phyloP scores from a whole-genome alignment of 1,140 invertebrate genomes.

The Heliconius eleuchia region DNA sequence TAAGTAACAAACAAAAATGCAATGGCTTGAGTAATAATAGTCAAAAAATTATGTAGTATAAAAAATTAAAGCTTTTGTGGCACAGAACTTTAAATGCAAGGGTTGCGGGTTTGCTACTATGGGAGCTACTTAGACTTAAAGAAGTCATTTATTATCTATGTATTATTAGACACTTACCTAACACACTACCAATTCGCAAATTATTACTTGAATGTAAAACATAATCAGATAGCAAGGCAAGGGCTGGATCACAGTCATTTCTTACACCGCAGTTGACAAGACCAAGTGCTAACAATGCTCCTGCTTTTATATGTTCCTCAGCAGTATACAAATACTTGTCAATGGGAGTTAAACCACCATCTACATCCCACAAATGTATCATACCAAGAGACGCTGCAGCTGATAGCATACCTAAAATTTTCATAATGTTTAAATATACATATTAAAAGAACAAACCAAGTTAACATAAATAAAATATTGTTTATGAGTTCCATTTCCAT shows the following conservation, averaged over 20 bases:
- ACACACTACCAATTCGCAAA: constrained; percentile 96
- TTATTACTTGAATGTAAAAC: constrained; percentile 94
- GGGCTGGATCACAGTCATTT: constrained; percentile 99
- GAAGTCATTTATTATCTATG: too few species aligned
- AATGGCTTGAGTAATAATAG: too few species aligned
- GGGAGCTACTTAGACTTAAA: too few species aligned
- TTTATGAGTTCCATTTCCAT: too few species aligned
- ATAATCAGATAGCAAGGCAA: constrained; percentile 97
- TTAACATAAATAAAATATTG: too few species aligned
- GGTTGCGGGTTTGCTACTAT: too few species aligned
- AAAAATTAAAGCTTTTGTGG: too few species aligned
- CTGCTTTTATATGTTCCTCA: constrained; percentile 97
- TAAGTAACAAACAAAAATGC: too few species aligned
- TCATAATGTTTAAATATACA: not conserved
- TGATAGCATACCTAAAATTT: constrained; percentile 91
- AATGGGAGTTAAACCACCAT: constrained; percentile 98
- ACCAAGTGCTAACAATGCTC: constrained; percentile 97
- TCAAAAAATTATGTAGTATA: too few species aligned
- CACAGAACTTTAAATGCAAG: too few species aligned
- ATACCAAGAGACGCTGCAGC: constrained; percentile 98
- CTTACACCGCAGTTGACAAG: constrained; percentile 99
- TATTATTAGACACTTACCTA: constrained; percentile 82
- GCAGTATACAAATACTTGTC: constrained; percentile 99
- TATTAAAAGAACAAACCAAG: not conserved
- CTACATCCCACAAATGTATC: constrained; percentile 98